Conservation (phyloP, 1,140 invertebrate species). For the Tyrophagus putrescentiae region DNA sequence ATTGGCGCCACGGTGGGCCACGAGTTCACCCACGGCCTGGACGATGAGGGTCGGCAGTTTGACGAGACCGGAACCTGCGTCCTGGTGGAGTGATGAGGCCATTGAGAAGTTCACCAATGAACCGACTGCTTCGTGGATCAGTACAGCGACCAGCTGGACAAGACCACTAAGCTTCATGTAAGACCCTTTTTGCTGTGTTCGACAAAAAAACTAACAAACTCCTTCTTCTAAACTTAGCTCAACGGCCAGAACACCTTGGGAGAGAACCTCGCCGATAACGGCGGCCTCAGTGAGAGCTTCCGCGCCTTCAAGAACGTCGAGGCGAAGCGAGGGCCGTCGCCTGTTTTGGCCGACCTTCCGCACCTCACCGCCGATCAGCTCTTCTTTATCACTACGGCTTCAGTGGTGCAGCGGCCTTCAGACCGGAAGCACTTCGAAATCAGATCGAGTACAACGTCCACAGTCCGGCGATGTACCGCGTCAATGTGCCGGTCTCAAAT, state of each 20-base stretch:
- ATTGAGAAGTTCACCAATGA: constrained; percentile 17
- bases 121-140: constrained; percentile 18
- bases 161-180: background rate
- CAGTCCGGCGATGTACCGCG: constrained; percentile 30
- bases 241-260: constrained; percentile 18
- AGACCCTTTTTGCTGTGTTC: too few species aligned
- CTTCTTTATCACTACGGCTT: constrained; percentile 27
- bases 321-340: constrained; percentile 6
- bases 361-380: constrained; percentile 22
- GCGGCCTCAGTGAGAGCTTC: constrained; percentile 43
- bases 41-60: constrained; percentile 20
- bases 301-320: constrained; percentile 26
- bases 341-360: constrained; percentile 16
- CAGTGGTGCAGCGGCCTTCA: constrained; percentile 28
- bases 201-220: too few species aligned
- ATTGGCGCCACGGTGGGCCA: constrained; percentile 31
- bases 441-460: constrained; percentile 28
- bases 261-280: constrained; percentile 35
- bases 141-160: constrained; percentile 6
- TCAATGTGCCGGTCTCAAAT: constrained; percentile 45
- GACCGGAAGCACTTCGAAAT: constrained; percentile 27
- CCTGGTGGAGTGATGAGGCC: constrained; percentile 27
- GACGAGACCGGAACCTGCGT: constrained; percentile 22
- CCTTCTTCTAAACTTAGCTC: too few species aligned
- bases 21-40: constrained; percentile 35